Evolutionary conservation across 2,113 vertebrate species (phyloP).

Genomic region (Pelobates fuscus): DNA sequence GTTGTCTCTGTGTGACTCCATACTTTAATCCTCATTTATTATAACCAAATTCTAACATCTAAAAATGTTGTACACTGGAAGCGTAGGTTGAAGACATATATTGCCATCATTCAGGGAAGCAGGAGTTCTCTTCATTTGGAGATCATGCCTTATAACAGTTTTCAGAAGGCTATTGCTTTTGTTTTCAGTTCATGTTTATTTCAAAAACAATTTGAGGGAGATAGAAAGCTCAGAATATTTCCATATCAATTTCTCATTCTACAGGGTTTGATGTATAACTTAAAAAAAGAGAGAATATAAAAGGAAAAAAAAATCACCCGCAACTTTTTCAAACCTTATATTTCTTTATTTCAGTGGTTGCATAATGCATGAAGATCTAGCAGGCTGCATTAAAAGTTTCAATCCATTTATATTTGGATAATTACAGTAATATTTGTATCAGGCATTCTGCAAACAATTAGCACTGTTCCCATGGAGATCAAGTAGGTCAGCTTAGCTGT

Average conservation of each 20-base stretch:
- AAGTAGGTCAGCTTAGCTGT: neutral
- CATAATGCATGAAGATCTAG: conserved; percentile 45
- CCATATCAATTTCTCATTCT: conserved; percentile 47
- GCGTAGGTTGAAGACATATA: conserved; percentile 20
- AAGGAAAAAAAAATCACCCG: neutral
- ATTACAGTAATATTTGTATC: conserved; percentile 19
- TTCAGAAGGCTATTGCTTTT: conserved; percentile 44
- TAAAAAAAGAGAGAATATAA: conserved; percentile 2
- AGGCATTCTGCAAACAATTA: conserved; percentile 9
- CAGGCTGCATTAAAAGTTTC: conserved; percentile 37
- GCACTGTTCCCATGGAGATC: conserved; percentile 11
- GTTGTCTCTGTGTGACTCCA: conserved; percentile 15
- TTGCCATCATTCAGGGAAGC: conserved; percentile 13
- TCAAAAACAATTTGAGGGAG: conserved; percentile 47
- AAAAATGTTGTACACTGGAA: neutral
- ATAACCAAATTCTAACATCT: neutral
- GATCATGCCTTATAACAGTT: conserved; percentile 36
- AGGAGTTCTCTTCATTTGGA: conserved; percentile 18
- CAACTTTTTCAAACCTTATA: conserved; percentile 44
- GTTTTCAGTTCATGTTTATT: conserved; percentile 50
- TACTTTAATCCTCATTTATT: neutral
- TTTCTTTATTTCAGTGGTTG: conserved; percentile 25
- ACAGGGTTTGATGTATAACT: conserved; percentile 27
- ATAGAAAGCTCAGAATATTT: conserved; percentile 43
- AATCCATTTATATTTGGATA: conserved; percentile 38